phyloP scores from a whole-genome alignment of 2,888 invertebrate genomes.

The Mactromeris polynyma region DNA sequence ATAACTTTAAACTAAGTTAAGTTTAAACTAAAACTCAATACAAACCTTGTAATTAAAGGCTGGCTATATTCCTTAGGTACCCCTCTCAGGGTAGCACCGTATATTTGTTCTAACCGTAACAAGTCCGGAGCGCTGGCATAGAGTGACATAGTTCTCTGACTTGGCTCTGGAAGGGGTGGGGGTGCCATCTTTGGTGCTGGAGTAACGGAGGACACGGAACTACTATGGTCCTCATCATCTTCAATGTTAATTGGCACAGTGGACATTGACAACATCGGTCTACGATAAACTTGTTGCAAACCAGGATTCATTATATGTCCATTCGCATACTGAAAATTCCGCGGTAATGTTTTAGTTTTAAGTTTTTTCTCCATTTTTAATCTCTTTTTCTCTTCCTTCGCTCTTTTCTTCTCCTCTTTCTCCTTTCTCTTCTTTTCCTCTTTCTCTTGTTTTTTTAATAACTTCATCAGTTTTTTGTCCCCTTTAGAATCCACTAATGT shows the following conservation, averaged over 20 bases:
- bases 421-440: conserved; percentile 78
- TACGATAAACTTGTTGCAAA: conserved; percentile 75
- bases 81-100: conserved; percentile 77
- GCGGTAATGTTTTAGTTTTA: conserved; percentile 75
- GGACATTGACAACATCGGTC: conserved; percentile 74
- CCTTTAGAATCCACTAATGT: conserved; percentile 76
- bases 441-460: conserved; percentile 79
- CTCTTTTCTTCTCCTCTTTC: conserved; percentile 77
- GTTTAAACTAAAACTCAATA: not conserved
- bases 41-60: conserved; percentile 40
- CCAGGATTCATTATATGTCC: conserved; percentile 58
- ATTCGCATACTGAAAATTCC: conserved; percentile 77
- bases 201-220: conserved; percentile 48
- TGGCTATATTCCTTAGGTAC: conserved; percentile 55
- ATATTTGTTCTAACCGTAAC: conserved; percentile 78
- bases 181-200: conserved; percentile 70
- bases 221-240: conserved; percentile 65
- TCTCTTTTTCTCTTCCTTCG: conserved; percentile 80
- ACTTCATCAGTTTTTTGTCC: conserved; percentile 77
- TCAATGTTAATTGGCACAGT: conserved; percentile 81
- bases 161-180: conserved; percentile 70
- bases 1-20: not conserved
- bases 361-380: conserved; percentile 78
- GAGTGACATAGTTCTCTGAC: conserved; percentile 68
- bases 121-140: conserved; percentile 81